These are phyloP conservation scores for Drosophila bipectinata DNA, from an alignment of 1,140 invertebrate genomes.

Conservation along the genomic window DNA sequence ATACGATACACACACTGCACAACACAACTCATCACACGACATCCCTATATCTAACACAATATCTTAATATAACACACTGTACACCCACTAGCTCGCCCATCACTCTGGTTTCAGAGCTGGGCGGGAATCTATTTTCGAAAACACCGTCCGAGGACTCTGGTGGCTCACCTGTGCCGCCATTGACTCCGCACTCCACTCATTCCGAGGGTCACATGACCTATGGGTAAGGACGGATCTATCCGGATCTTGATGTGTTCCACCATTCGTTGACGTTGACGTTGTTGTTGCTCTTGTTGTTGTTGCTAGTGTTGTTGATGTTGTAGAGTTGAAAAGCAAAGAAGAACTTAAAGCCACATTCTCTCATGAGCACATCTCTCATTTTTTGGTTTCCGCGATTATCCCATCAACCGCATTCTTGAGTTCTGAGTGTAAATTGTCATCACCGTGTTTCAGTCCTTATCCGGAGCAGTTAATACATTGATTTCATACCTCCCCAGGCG, in stretches of 20 bases:
- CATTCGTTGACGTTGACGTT: conserved; percentile 39
- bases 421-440: conserved; percentile 44
- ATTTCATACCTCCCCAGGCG: conserved; percentile 56
- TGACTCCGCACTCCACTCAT: conserved; percentile 84
- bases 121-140: conserved; percentile 93
- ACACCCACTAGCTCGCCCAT: conserved; percentile 89
- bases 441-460: conserved; percentile 1
- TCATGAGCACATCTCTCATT: conserved; percentile 23
- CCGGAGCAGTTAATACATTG: neutral
- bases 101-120: conserved; percentile 94
- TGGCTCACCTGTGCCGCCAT: conserved; percentile 84
- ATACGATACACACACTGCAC: conserved; percentile 32
- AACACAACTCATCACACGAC: conserved; percentile 14
- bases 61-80: conserved; percentile 5
- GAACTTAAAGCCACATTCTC: neutral
- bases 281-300: conserved; percentile 40
- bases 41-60: conserved; percentile 15
- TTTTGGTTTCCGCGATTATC: neutral
- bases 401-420: conserved; percentile 29
- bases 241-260: conserved; percentile 29
- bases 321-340: conserved; percentile 40
- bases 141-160: conserved; percentile 93
- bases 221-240: conserved; percentile 77
- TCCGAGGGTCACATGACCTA: conserved; percentile 83
- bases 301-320: conserved; percentile 47